Conservation (phyloP, 2,888 invertebrate species). For the Petrolisthes manimaculis region DNA sequence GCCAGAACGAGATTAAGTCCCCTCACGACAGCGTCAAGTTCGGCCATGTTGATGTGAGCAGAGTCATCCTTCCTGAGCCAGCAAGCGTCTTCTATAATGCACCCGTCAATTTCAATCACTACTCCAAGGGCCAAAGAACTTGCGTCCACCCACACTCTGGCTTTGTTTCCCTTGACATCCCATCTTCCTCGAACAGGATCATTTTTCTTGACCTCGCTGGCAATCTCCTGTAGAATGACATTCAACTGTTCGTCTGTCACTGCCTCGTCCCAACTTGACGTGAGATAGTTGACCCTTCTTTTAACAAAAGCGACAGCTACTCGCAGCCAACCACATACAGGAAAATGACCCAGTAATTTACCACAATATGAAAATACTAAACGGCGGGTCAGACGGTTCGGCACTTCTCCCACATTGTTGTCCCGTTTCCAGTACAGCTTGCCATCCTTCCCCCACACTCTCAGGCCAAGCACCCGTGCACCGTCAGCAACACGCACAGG, state of each 20-base stretch:
- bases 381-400: constrained; percentile 17
- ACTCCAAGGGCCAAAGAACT: constrained; percentile 40
- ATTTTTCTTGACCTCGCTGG: neutral
- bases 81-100: constrained; percentile 33
- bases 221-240: neutral
- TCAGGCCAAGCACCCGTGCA: constrained; percentile 37
- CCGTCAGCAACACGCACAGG: constrained; percentile 21
- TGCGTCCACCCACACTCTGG: constrained; percentile 35
- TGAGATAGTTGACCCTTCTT: constrained; percentile 29
- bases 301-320: constrained; percentile 2
- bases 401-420: constrained; percentile 19
- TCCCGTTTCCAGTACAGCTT: constrained; percentile 9
- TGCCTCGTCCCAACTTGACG: constrained; percentile 30
- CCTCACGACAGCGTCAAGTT: constrained; percentile 43
- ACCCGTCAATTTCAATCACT: constrained; percentile 22
- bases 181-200: constrained; percentile 22
- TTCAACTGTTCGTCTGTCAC: neutral
- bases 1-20: constrained; percentile 34
- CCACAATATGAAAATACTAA: constrained; percentile 33
- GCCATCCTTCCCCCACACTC: constrained; percentile 27
- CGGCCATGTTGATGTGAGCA: constrained; percentile 44
- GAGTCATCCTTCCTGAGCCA: constrained; percentile 35
- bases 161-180: neutral
- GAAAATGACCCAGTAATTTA: constrained; percentile 26
- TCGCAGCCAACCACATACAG: constrained; percentile 39